Evolutionary conservation across 2,797 vertebrate genomes (phyloP).

Genomic region (Eulemur albifrons): DNA sequence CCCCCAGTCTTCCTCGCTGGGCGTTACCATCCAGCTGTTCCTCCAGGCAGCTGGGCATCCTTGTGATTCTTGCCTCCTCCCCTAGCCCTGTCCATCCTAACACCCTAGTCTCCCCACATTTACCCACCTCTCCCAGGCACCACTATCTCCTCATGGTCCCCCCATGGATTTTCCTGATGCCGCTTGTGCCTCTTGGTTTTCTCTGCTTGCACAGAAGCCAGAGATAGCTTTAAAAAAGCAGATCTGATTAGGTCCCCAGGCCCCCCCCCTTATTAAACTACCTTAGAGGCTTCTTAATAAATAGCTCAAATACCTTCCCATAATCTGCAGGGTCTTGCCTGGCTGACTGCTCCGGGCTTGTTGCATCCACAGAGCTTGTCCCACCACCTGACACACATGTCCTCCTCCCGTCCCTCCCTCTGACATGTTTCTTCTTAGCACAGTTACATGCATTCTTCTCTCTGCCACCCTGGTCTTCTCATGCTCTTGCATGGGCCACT

Average conservation of each 20-base stretch:
- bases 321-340: no score
- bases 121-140: neutral
- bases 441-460: neutral
- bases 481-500: neutral
- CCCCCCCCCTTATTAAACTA: neutral
- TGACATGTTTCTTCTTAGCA: neutral
- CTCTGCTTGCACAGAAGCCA: neutral
- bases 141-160: accelerated
- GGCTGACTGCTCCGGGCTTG: neutral
- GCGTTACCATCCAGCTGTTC: accelerated
- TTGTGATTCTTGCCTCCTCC: neutral
- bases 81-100: no score
- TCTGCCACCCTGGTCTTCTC: neutral
- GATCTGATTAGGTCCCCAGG: neutral
- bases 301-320: neutral
- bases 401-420: neutral
- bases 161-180: neutral
- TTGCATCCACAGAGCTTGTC: no score
- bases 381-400: accelerated
- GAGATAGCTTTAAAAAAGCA: neutral
- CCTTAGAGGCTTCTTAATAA: neutral
- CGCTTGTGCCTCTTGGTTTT: neutral
- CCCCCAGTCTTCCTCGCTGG: neutral
- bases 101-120: neutral
- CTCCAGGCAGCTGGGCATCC: neutral